Conservation (phyloP, 92 coral and sea anemone genomes). For the Epizoanthus stellaris region DNA sequence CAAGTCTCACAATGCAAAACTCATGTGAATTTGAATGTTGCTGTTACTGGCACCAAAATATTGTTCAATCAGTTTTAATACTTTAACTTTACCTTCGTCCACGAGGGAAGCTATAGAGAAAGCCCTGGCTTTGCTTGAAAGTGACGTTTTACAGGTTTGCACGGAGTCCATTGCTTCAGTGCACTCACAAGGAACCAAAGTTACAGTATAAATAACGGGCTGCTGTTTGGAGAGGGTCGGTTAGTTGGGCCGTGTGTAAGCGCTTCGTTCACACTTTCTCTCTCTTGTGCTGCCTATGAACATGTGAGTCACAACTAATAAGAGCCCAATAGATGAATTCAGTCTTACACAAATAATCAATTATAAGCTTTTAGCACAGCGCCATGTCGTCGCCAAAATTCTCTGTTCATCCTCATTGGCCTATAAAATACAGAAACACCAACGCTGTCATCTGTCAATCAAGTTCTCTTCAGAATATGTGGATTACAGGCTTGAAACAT, state of each 20-base stretch:
- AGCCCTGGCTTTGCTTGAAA: constrained; percentile 72
- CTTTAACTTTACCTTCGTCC: constrained; percentile 71
- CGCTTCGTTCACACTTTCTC: constrained; percentile 38
- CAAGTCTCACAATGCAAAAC: neutral
- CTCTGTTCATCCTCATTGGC: constrained; percentile 58
- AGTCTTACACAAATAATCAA: constrained; percentile 92
- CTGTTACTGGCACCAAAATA: neutral
- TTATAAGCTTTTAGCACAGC: constrained; percentile 95
- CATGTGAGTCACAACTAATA: constrained; percentile 61
- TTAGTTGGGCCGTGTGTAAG: neutral
- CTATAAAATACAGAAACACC: constrained; percentile 50
- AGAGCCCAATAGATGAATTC: constrained; percentile 85
- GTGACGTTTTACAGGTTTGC: constrained; percentile 46
- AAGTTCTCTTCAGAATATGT: constrained; percentile 58
- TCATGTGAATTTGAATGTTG: neutral
- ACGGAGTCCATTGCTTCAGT: constrained; percentile 45
- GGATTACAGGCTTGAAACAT: constrained; percentile 14
- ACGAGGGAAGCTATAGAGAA: constrained; percentile 91
- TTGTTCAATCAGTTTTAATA: no score
- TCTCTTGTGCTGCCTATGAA: constrained; percentile 35
- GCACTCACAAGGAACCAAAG: neutral
- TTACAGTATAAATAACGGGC: neutral
- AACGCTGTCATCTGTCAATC: constrained; percentile 71
- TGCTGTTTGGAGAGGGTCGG: constrained; percentile 5
- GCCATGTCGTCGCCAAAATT: constrained; percentile 92